Percentiles rank a stretch among this genome's conserved stretches.
Evolutionary conservation across 2,888 invertebrate species (phyloP).

Genomic region (Polymixis flavicincta): DNA sequence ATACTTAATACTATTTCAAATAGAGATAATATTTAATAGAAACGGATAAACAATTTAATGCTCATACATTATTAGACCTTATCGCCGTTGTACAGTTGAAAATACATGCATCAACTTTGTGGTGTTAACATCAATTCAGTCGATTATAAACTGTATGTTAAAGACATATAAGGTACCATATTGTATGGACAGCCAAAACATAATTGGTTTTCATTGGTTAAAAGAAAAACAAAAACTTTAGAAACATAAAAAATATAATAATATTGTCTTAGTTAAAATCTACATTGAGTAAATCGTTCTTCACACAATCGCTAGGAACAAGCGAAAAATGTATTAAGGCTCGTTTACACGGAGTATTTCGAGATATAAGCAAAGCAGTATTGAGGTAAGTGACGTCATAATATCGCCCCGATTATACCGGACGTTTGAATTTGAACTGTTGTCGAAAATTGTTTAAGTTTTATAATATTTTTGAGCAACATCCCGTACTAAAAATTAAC

Average conservation of each 20-base stretch:
- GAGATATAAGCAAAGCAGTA: too few species aligned
- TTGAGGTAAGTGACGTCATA: too few species aligned
- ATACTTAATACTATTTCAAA: conserved; percentile 51
- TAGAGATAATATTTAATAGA: conserved; percentile 25
- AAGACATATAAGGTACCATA: conserved; percentile 41
- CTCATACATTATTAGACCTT: conserved; percentile 27
- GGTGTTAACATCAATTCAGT: not conserved
- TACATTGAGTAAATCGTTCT: not conserved
- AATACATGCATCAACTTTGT: not conserved
- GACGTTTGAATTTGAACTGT: too few species aligned
- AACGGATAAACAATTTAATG: conserved; percentile 21
- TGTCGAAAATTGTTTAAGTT: too few species aligned
- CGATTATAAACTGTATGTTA: conserved; percentile 1
- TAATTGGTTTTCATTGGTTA: conserved; percentile 14
- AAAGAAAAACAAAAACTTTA: conserved; percentile 5
- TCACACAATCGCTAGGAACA: not conserved
- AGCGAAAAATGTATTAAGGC: not conserved
- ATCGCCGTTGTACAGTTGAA: not conserved
- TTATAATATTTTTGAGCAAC: too few species aligned
- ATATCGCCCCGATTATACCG: too few species aligned
- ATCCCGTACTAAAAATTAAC: too few species aligned
- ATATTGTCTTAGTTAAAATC: conserved; percentile 10
- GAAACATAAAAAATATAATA: conserved; percentile 14
- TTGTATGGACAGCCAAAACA: conserved; percentile 17
- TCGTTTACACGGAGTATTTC: not conserved